Evolutionary conservation across 1,140 invertebrate species (phyloP).

Genomic region (Drosophila simulans): DNA sequence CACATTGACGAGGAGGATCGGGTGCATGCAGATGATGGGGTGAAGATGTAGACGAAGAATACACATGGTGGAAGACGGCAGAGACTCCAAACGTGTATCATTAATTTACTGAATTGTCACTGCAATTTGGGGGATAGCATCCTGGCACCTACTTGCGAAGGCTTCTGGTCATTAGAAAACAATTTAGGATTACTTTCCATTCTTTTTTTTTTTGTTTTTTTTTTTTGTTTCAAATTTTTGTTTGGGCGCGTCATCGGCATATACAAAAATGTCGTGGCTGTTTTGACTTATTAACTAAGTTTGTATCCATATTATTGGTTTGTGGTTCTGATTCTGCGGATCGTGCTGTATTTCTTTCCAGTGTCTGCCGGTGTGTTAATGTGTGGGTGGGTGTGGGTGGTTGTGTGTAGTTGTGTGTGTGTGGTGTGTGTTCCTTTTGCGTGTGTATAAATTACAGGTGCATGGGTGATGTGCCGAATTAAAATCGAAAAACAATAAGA

Average conservation of each 20-base stretch:
- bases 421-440: background rate
- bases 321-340: background rate
- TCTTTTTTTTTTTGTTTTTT: slow-evolving; percentile 10
- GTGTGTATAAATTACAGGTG: slow-evolving; percentile 50
- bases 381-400: slow-evolving; percentile 8
- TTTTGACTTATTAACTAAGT: slow-evolving; percentile 53
- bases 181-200: slow-evolving; percentile 21
- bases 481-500: slow-evolving; percentile 6
- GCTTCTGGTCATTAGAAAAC: slow-evolving; percentile 13
- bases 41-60: slow-evolving; percentile 9
- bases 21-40: slow-evolving; percentile 1
- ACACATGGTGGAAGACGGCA: slow-evolving; percentile 45
- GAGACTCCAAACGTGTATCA: slow-evolving; percentile 22
- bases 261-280: slow-evolving; percentile 50
- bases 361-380: background rate
- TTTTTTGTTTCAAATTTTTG: background rate
- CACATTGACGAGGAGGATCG: slow-evolving; percentile 5
- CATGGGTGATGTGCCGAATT: background rate
- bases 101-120: slow-evolving; percentile 45
- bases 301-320: slow-evolving; percentile 13
- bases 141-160: slow-evolving; percentile 8
- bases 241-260: slow-evolving; percentile 13
- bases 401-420: slow-evolving; percentile 1
- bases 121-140: slow-evolving; percentile 34
- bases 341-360: background rate